Conservation (phyloP, 2,113 vertebrate species). For the Eublepharis macularius region DNA sequence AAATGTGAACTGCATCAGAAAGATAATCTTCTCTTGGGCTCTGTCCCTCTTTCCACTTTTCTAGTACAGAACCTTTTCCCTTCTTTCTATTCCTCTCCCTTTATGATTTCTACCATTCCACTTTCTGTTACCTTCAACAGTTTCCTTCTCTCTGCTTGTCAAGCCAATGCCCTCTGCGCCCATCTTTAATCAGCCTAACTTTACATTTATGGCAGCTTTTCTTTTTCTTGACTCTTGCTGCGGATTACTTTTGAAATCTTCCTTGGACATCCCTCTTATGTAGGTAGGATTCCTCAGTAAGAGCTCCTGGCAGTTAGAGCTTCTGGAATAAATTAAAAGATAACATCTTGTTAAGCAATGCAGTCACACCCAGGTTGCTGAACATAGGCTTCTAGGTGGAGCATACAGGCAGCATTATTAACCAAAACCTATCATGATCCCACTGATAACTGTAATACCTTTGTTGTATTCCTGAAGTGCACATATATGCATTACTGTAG, state of each 20-base stretch:
- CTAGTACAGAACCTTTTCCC: neutral
- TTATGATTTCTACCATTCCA: neutral
- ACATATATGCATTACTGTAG: neutral
- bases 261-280: neutral
- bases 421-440: neutral
- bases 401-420: neutral
- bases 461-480: neutral
- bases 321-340: neutral
- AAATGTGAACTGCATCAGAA: neutral
- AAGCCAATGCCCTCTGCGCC: neutral
- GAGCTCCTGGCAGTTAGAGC: neutral
- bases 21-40: neutral
- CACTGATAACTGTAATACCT: neutral
- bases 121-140: neutral
- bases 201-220: neutral
- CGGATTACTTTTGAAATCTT: neutral
- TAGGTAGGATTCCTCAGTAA: neutral
- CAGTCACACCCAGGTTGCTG: neutral
- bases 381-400: neutral
- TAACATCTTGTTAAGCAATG: neutral
- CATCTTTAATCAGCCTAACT: neutral
- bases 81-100: neutral
- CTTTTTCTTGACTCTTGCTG: neutral
- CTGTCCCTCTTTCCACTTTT: neutral
- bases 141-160: neutral